These are phyloP conservation scores for Corythornis cristatus DNA, from an alignment of 2,113 vertebrate genomes.

Conservation along the genomic window DNA sequence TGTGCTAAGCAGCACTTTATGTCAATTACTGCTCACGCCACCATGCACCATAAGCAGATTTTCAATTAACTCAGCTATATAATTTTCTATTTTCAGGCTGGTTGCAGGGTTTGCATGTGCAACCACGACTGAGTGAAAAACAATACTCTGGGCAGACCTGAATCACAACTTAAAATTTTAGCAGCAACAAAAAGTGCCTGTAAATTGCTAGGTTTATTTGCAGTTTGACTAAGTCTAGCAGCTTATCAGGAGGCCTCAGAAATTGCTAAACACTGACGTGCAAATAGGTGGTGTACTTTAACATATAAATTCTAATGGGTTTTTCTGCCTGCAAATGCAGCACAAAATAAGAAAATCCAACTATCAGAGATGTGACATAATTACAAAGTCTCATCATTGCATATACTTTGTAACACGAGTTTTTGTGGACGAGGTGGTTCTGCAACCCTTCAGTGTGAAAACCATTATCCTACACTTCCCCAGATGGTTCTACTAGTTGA, in stretches of 20 bases:
- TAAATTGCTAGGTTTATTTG: slow-evolving; percentile 15
- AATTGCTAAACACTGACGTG: background rate
- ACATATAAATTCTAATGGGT: background rate
- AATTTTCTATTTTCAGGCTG: slow-evolving; percentile 55
- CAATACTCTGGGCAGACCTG: slow-evolving; percentile 26
- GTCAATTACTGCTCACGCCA: slow-evolving; percentile 58
- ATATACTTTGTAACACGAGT: background rate
- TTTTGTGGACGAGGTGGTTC: background rate
- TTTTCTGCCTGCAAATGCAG: background rate
- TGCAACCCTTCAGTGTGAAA: background rate
- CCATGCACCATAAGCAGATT: slow-evolving; percentile 62
- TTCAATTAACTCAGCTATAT: slow-evolving; percentile 66
- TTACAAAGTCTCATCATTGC: background rate
- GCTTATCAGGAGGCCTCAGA: slow-evolving; percentile 13
- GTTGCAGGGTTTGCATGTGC: slow-evolving; percentile 41
- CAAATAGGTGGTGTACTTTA: background rate
- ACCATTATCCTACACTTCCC: background rate
- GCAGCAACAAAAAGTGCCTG: background rate
- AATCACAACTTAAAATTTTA: slow-evolving; percentile 32
- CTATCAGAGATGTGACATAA: background rate
- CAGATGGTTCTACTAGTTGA: rapidly evolving
- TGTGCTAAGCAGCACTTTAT: slow-evolving; percentile 67
- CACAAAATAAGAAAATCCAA: background rate
- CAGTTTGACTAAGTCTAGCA: background rate
- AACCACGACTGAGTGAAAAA: slow-evolving; percentile 36